Conservation (phyloP, 2,888 invertebrate genomes). For the Drosophila multiciliata region DNA sequence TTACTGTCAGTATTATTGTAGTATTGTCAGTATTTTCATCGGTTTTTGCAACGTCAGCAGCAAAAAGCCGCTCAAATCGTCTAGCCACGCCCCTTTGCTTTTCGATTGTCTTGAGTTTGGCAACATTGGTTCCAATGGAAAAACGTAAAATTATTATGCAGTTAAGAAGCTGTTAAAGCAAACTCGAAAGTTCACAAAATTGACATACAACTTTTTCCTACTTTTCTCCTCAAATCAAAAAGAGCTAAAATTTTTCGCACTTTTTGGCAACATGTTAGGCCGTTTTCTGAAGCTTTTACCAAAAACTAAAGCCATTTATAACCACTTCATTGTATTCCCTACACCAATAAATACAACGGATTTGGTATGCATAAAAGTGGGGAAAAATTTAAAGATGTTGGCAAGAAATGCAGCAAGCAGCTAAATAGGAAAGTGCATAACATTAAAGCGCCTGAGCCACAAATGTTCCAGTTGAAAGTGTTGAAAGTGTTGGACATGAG, state of each 20-base stretch:
- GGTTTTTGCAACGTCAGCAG: slow-evolving; percentile 22
- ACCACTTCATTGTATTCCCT: not conserved
- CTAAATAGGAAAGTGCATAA: slow-evolving; percentile 20
- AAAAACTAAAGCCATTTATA: slow-evolving; percentile 51
- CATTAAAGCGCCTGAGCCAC: not conserved
- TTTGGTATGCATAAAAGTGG: slow-evolving; percentile 27
- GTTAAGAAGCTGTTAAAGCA: slow-evolving; percentile 68
- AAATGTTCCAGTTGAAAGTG: not conserved
- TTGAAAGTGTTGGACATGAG: slow-evolving; percentile 2
- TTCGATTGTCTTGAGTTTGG: slow-evolving; percentile 43
- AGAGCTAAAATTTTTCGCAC: slow-evolving; percentile 47
- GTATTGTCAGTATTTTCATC: slow-evolving; percentile 7
- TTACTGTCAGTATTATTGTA: not conserved
- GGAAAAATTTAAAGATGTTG: slow-evolving; percentile 21
- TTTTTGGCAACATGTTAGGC: slow-evolving; percentile 56
- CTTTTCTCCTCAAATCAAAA: slow-evolving; percentile 38
- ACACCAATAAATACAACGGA: slow-evolving; percentile 1
- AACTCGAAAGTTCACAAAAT: slow-evolving; percentile 49
- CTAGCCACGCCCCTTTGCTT: slow-evolving; percentile 60
- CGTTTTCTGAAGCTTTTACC: slow-evolving; percentile 66
- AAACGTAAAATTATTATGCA: slow-evolving; percentile 70
- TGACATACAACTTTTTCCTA: slow-evolving; percentile 2
- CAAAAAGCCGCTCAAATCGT: slow-evolving; percentile 43
- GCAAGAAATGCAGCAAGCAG: slow-evolving; percentile 32
- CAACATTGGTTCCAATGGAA: slow-evolving; percentile 39